A percentile compares a stretch with the other conserved stretches of the same genome.
Evolutionary conservation across 92 coral and sea anemone species (phyloP).

Genomic region (Epizoanthus illoricatus): DNA sequence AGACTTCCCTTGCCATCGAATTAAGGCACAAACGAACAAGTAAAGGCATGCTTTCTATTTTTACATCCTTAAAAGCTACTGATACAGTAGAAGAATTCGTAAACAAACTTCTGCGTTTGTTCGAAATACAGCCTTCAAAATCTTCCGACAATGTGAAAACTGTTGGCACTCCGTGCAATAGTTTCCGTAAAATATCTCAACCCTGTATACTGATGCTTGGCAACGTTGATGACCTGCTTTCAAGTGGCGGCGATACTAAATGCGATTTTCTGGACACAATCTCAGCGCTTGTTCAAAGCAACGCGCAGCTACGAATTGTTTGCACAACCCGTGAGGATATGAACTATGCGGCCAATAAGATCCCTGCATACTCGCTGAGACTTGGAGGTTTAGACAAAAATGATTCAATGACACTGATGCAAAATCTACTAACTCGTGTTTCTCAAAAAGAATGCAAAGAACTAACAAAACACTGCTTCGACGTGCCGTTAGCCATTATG

Average conservation of each 20-base stretch:
- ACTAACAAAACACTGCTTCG: background rate
- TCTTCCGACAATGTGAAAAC: background rate
- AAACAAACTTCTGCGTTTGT: background rate
- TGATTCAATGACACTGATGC: constrained; percentile 1
- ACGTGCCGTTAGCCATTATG: constrained; percentile 16
- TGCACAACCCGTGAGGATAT: constrained; percentile 18
- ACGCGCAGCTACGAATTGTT: constrained; percentile 1
- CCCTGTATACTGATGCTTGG: constrained; percentile 6
- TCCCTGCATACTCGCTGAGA: background rate
- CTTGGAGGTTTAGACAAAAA: constrained; percentile 1
- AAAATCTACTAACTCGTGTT: background rate
- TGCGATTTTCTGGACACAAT: constrained; percentile 7
- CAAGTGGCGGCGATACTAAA: background rate
- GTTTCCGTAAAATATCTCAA: background rate
- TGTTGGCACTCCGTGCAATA: background rate
- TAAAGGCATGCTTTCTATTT: background rate
- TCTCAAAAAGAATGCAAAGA: background rate
- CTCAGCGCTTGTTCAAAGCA: background rate
- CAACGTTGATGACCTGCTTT: constrained; percentile 25
- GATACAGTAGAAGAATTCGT: background rate
- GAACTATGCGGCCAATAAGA: background rate
- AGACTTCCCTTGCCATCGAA: constrained; percentile 1
- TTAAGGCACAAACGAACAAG: background rate
- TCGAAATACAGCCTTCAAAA: background rate
- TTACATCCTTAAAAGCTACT: background rate